phyloP scores from a whole-genome alignment of 1,140 invertebrate species.

The Idris sp. region DNA sequence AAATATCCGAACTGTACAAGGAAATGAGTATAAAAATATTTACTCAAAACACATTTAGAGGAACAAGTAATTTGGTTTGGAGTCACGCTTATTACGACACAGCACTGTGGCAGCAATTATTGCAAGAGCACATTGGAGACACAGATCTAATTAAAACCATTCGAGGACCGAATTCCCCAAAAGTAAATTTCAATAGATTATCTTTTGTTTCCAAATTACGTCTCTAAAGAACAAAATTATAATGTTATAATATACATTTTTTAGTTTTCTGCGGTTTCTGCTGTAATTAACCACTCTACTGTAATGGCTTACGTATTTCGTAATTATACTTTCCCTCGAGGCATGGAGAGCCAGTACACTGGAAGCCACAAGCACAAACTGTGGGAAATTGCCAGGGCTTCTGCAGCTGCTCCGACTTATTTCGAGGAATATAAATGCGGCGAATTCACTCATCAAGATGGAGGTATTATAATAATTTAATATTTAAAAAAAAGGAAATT shows the following conservation, averaged over 20 bases:
- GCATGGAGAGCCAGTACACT: conserved; percentile 86
- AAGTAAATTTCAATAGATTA: conserved; percentile 78
- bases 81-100: conserved; percentile 95
- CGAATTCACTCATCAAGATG: conserved; percentile 88
- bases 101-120: conserved; percentile 88
- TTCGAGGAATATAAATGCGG: conserved; percentile 91
- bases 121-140: conserved; percentile 86
- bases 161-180: conserved; percentile 81
- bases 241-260: background rate
- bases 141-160: conserved; percentile 83
- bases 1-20: conserved; percentile 84
- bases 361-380: conserved; percentile 86
- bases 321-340: conserved; percentile 90
- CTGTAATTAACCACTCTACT: conserved; percentile 88
- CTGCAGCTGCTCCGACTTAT: conserved; percentile 94
- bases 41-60: conserved; percentile 83
- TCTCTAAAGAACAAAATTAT: too few relatives aligned
- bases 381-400: conserved; percentile 94
- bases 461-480: too few relatives aligned
- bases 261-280: conserved; percentile 86
- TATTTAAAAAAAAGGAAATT: too few relatives aligned
- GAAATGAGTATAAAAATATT: conserved; percentile 86
- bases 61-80: conserved; percentile 89
- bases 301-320: conserved; percentile 93
- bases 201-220: too few relatives aligned